Conservation (phyloP, 2,113 vertebrate genomes). For the Tetrax tetrax region DNA sequence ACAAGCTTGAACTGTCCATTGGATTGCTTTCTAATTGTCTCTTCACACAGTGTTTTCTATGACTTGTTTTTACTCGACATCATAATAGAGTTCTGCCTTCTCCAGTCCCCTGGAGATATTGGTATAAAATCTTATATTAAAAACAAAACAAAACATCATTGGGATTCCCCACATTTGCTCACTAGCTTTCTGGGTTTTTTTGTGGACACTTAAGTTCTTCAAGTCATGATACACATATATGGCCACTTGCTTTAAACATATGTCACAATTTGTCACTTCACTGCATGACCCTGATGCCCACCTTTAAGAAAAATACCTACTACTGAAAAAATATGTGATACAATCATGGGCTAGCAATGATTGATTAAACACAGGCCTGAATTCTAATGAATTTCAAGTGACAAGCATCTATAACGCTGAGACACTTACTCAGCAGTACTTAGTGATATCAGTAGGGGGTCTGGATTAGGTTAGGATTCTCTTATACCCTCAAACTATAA, state of each 20-base stretch:
- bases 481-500: background rate
- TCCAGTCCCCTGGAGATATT: background rate
- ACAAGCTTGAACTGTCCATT: background rate
- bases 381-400: background rate
- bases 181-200: background rate
- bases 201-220: background rate
- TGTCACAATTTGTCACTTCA: background rate
- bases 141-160: background rate
- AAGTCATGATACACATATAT: background rate
- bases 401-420: background rate
- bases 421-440: background rate
- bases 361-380: background rate
- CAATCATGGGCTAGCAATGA: background rate
- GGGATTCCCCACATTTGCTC: background rate
- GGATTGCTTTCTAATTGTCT: background rate
- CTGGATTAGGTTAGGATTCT: background rate
- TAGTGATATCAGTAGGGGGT: background rate
- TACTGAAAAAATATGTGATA: background rate
- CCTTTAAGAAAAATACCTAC: background rate
- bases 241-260: background rate
- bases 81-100: background rate
- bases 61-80: background rate
- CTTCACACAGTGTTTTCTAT: background rate
- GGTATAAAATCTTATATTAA: background rate
- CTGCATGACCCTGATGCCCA: background rate